Percentiles rank a stretch among this genome's conserved stretches.
Evolutionary conservation across 2,888 invertebrate species (phyloP).

Genomic region (Aleiodes leptofemur): DNA sequence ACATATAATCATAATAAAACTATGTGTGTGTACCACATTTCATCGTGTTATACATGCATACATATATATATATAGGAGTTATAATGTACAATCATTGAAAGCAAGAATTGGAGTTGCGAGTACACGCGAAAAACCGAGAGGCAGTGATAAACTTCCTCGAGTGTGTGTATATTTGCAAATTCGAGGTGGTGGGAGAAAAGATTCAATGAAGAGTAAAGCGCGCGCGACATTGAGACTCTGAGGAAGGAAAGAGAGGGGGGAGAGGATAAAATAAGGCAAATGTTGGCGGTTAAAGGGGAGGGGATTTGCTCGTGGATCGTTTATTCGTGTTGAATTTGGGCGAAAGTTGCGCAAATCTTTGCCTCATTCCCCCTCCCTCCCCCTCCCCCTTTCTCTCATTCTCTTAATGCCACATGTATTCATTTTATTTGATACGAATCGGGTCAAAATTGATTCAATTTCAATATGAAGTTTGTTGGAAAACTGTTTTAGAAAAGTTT

Average conservation of each 20-base stretch:
- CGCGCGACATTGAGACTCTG: conserved; percentile 39
- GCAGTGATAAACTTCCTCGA: conserved; percentile 8
- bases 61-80: background rate
- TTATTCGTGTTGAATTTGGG: conserved; percentile 64
- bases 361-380: conserved; percentile 14
- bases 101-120: conserved; percentile 8
- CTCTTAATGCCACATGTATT: conserved; percentile 21
- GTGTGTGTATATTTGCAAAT: conserved; percentile 14
- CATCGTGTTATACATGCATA: conserved; percentile 6
- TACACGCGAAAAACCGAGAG: conserved; percentile 1
- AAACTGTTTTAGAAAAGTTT: background rate
- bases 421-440: conserved; percentile 13
- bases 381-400: background rate
- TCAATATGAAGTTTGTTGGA: background rate
- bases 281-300: conserved; percentile 1
- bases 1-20: conserved; percentile 6
- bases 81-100: conserved; percentile 33
- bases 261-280: conserved; percentile 12
- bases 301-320: conserved; percentile 21
- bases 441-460: conserved; percentile 8
- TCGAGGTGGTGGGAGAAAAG: conserved; percentile 23
- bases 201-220: conserved; percentile 46
- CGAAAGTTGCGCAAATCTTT: conserved; percentile 63
- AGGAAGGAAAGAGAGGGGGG: background rate
- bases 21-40: conserved; percentile 21